phyloP scores from a whole-genome alignment of 30 jellyfish, hydroid and myxozoan species.

The Aurelia aurita complex sp. Pacific region DNA sequence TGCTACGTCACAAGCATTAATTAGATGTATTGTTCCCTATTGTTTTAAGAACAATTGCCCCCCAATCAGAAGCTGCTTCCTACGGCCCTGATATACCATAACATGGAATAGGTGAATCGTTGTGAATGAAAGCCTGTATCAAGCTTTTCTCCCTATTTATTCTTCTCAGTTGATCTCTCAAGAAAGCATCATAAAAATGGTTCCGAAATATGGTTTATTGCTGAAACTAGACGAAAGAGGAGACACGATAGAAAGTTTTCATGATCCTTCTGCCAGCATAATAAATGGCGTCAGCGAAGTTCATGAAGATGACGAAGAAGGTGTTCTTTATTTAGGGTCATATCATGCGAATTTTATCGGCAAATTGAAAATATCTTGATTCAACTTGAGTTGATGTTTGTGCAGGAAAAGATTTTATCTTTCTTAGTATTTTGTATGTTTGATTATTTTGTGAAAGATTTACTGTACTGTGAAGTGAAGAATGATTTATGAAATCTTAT shows the following conservation, averaged over 20 bases:
- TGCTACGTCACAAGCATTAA: too few species aligned
- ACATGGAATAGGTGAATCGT: too few species aligned
- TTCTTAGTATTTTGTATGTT: not conserved
- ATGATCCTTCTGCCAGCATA: conserved; percentile 89
- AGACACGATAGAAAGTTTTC: conserved; percentile 79
- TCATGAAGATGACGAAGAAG: conserved; percentile 79
- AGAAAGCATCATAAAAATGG: conserved; percentile 68
- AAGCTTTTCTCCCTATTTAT: not conserved
- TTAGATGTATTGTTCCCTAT: too few species aligned
- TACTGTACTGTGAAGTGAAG: too few species aligned
- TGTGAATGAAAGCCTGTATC: too few species aligned
- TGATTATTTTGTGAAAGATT: not conserved
- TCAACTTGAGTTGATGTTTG: not conserved
- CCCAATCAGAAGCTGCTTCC: too few species aligned
- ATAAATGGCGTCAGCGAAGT: conserved; percentile 85
- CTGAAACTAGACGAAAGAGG: conserved; percentile 86
- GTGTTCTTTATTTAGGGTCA: conserved; percentile 88
- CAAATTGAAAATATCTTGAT: conserved; percentile 50
- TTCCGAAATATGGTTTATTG: conserved; percentile 86
- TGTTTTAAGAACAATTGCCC: too few species aligned
- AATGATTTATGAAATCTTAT: too few species aligned
- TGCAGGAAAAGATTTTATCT: not conserved
- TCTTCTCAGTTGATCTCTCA: conserved; percentile 79
- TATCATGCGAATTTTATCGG: conserved; percentile 83
- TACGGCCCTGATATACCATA: too few species aligned